Conservation (phyloP, 1,140 invertebrate genomes). For the Leptoteleia sp. region DNA sequence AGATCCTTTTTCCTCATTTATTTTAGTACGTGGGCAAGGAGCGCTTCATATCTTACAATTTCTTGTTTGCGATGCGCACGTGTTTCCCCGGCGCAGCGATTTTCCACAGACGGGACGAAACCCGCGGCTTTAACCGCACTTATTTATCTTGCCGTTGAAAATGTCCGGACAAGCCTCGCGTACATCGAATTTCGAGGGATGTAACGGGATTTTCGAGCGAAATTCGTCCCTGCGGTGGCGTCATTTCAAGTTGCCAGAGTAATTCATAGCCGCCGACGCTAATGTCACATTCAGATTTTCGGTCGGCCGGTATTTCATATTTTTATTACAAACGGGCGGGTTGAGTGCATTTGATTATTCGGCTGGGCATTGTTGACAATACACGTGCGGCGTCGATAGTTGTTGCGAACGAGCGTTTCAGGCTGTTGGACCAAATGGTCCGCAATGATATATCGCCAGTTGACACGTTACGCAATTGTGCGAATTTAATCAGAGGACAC, state of each 20-base stretch:
- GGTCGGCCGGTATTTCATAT: slow-evolving; percentile 18
- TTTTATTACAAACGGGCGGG: slow-evolving; percentile 17
- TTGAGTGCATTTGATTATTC: slow-evolving; percentile 31
- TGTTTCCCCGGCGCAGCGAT: slow-evolving; percentile 32
- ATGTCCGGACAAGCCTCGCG: slow-evolving; percentile 50
- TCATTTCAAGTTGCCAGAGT: slow-evolving; percentile 51
- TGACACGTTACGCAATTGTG: slow-evolving; percentile 1
- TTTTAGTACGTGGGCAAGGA: slow-evolving; percentile 38
- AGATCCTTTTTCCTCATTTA: slow-evolving; percentile 41
- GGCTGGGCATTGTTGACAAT: slow-evolving; percentile 9
- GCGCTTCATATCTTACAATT: slow-evolving; percentile 39
- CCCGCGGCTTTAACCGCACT: slow-evolving; percentile 55
- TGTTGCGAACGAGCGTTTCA: slow-evolving; percentile 21
- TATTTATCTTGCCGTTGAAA: slow-evolving; percentile 67
- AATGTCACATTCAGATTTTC: slow-evolving; percentile 56
- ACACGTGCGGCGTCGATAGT: slow-evolving; percentile 10
- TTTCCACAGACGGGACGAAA: slow-evolving; percentile 48
- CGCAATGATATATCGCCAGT: slow-evolving; percentile 7
- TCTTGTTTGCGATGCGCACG: slow-evolving; percentile 51
- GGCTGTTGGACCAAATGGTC: not conserved
- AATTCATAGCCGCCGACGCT: slow-evolving; percentile 61
- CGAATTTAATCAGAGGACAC: slow-evolving; percentile 26
- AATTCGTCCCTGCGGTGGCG: slow-evolving; percentile 27
- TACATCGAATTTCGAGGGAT: no score
- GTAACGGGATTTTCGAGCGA: slow-evolving; percentile 65